Base-by-base conservation (phyloP, 2,113 vertebrate genomes). In the Meleagris gallopavo region DNA sequence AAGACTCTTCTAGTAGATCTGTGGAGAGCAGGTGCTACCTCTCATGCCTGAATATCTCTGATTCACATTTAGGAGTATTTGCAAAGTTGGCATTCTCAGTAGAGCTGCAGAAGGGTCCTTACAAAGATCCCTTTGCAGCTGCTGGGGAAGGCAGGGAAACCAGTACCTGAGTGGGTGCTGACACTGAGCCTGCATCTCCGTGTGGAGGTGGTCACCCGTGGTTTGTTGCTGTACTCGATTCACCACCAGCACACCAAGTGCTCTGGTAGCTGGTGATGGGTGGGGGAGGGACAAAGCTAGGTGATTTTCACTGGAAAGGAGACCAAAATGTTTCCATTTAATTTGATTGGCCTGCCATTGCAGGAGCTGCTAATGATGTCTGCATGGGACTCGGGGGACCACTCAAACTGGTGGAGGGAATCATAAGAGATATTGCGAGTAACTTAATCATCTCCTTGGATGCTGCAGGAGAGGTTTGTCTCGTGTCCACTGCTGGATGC, bases 301-400 rank as follows among this genome's bases (percentile, higher is more conserved):
- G 40, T 81, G 34, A 36, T 88, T 92, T 95, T 90, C 73, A 30
- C 83, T 96, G 94, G 80, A 94, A 94, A 92, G 80, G 70, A 95
- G 93, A 83, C 95, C 94, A 95, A 95, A 95, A 91, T 96, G 83
- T 88, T 94, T 96, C 89, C 93, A 86, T 88, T 95, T 97, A 83
- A 93, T 95, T 95, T 95, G 94, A 95, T 91, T 95, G 94, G 94
- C 94, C 91, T 94, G 89, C 83, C 93, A 78, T 90, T 95, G 94
- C 90, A 83, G 83, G 85, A 95, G 95, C 93, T 94, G 93, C 93
- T 96, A 95, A 96, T 96, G 95, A 93, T 95, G 94, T 81, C 94
- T 95, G 89, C 95, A 95, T 95, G 91, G 83, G 86, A 21, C 94
- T 93, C 94, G 0, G 34, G 93, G 89, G 93, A 97, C 85, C 91